phyloP scores from a whole-genome alignment of 2,888 invertebrate species.

The Belgica antarctica region DNA sequence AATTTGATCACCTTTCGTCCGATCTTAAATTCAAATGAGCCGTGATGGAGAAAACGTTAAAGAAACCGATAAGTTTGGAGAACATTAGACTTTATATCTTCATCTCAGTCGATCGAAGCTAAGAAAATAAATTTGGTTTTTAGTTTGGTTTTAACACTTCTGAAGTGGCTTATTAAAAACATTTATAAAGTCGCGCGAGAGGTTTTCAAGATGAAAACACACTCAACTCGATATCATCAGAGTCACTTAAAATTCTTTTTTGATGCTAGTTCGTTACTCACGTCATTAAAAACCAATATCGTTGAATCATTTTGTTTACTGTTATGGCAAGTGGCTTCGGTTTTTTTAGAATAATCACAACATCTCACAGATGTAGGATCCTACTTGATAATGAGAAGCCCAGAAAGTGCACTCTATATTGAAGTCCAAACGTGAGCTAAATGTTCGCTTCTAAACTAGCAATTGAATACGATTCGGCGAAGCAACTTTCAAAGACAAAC shows the following conservation, averaged over 20 bases:
- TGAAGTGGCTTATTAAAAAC: slow-evolving; percentile 41
- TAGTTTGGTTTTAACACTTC: slow-evolving; percentile 41
- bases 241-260: not conserved
- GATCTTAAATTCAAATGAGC: slow-evolving; percentile 17
- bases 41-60: not conserved
- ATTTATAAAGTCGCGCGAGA: not conserved
- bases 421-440: no score
- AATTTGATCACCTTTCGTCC: slow-evolving; percentile 9
- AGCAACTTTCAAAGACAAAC: no score
- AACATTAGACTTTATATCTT: slow-evolving; percentile 12
- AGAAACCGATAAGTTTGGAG: not conserved
- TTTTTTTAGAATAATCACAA: slow-evolving; percentile 50
- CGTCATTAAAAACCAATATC: slow-evolving; percentile 45
- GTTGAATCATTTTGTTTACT: slow-evolving; percentile 46
- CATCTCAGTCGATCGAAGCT: not conserved
- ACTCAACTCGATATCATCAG: not conserved
- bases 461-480: no score
- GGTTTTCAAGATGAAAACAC: not conserved
- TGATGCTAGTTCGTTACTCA: not conserved
- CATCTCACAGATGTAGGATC: no score
- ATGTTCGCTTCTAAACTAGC: no score
- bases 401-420: no score
- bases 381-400: no score
- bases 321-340: slow-evolving; percentile 48
- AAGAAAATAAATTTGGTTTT: slow-evolving; percentile 2